Percentiles rank a stretch among this genome's conserved stretches.
phyloP scores from a whole-genome alignment of 2,888 invertebrate genomes.

The Lypha dubia region DNA sequence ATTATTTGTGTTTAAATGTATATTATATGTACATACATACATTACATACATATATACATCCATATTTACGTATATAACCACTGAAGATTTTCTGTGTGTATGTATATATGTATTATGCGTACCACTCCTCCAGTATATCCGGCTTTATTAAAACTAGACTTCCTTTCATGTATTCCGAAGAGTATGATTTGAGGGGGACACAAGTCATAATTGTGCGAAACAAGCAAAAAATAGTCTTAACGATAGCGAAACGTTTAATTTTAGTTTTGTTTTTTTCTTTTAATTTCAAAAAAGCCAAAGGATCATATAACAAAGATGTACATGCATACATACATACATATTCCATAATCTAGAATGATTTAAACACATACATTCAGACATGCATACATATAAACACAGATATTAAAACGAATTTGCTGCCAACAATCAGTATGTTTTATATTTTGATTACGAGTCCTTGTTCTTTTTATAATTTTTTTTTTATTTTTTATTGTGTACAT shows the following conservation, averaged over 20 bases:
- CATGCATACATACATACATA: background rate
- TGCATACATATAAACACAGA: too few relatives aligned
- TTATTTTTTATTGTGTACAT: slow-evolving; percentile 4
- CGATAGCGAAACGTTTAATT: slow-evolving; percentile 56
- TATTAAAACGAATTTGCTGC: slow-evolving; percentile 42
- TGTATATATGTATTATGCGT: slow-evolving; percentile 13
- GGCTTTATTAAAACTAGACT: slow-evolving; percentile 47
- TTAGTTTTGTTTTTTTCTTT: background rate
- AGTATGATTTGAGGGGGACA: slow-evolving; percentile 70
- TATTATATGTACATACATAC: too few relatives aligned
- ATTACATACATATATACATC: background rate
- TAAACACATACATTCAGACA: background rate
- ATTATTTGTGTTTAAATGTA: too few relatives aligned
- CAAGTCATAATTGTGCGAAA: slow-evolving; percentile 71
- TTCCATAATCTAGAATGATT: slow-evolving; percentile 2
- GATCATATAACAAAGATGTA: slow-evolving; percentile 62
- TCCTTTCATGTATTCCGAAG: slow-evolving; percentile 67
- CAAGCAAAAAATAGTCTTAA: slow-evolving; percentile 38
- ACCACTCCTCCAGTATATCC: slow-evolving; percentile 57
- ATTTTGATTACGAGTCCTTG: slow-evolving; percentile 64
- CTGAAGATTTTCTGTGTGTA: background rate
- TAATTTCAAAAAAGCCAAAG: slow-evolving; percentile 51
- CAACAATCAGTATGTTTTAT: slow-evolving; percentile 63
- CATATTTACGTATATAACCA: background rate
- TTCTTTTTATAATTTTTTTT: slow-evolving; percentile 57